Percentiles rank a stretch among this genome's conserved stretches.
phyloP scores from a whole-genome alignment of 2,888 invertebrate species.

The Pristionchus entomophagus region DNA sequence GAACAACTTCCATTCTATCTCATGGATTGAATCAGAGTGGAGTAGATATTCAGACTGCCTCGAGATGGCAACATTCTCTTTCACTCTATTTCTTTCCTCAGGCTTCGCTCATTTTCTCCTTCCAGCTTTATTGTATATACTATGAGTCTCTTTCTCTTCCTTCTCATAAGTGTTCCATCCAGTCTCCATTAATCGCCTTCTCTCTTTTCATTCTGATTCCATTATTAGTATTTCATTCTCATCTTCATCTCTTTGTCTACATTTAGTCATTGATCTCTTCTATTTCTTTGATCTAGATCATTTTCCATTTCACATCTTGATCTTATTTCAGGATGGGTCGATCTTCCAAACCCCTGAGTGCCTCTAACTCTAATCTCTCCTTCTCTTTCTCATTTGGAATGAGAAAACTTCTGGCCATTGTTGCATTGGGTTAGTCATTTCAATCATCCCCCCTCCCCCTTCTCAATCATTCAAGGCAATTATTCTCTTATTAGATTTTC shows the following conservation, averaged over 20 bases:
- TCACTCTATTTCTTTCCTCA: not conserved
- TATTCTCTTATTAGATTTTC: no score
- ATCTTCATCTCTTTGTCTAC: no score
- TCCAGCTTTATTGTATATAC: constrained; percentile 7
- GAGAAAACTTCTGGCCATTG: not conserved
- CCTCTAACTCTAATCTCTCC: not conserved
- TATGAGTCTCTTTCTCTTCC: constrained; percentile 5
- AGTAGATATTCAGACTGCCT: no score
- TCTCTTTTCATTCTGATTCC: not conserved
- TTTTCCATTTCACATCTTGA: not conserved
- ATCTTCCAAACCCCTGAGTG: constrained; percentile 13
- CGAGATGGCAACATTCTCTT: not conserved
- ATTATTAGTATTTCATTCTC: not conserved
- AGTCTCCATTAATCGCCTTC: not conserved
- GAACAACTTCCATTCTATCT: not conserved
- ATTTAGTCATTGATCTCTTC: not conserved
- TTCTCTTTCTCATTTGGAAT: constrained; percentile 34
- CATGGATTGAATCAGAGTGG: not conserved
- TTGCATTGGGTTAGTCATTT: not conserved
- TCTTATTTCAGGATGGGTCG: constrained; percentile 42
- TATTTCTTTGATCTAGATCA: not conserved
- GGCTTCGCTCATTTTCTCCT: not conserved
- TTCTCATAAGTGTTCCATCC: not conserved
- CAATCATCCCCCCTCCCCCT: no score
- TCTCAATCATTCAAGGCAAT: not conserved